phyloP scores from a whole-genome alignment of 2,888 invertebrate species.

The Ennomos fuscantarius region DNA sequence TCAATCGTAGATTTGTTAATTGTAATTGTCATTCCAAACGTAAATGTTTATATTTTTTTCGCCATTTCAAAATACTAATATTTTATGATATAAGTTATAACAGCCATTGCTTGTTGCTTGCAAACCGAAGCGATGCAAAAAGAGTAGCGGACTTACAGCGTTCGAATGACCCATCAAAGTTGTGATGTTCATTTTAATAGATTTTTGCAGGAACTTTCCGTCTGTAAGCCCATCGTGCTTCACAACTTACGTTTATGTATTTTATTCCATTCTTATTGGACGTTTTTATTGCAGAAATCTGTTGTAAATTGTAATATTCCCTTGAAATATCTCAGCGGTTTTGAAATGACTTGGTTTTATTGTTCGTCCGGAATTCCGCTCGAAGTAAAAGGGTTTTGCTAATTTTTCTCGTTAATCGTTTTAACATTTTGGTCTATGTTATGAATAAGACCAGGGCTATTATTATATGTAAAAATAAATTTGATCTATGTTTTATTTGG shows the following conservation, averaged over 20 bases:
- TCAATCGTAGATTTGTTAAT: too few relatives aligned
- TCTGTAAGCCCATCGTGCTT: conserved; percentile 44
- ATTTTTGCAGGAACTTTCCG: conserved; percentile 51
- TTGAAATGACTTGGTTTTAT: conserved; percentile 11
- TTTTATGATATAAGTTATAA: too few relatives aligned
- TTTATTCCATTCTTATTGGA: conserved; percentile 45
- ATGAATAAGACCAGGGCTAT: too few relatives aligned
- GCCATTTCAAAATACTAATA: too few relatives aligned
- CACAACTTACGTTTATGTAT: conserved; percentile 41
- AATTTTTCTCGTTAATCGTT: neutral
- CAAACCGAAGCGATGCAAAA: conserved; percentile 13
- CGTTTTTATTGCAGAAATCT: conserved; percentile 34
- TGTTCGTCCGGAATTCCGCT: conserved; percentile 5
- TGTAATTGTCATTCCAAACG: too few relatives aligned
- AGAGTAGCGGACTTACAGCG: conserved; percentile 28
- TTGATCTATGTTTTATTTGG: too few relatives aligned
- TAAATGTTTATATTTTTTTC: too few relatives aligned
- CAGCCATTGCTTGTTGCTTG: neutral
- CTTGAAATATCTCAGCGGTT: conserved; percentile 21
- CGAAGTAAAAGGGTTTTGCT: conserved; percentile 5
- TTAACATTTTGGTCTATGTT: too few relatives aligned
- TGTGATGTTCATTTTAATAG: conserved; percentile 61
- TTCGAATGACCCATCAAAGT: conserved; percentile 54
- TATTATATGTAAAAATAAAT: too few relatives aligned
- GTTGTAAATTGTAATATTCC: conserved; percentile 30